phyloP scores from a whole-genome alignment of 2,113 vertebrate genomes.

The Turnix velox region DNA sequence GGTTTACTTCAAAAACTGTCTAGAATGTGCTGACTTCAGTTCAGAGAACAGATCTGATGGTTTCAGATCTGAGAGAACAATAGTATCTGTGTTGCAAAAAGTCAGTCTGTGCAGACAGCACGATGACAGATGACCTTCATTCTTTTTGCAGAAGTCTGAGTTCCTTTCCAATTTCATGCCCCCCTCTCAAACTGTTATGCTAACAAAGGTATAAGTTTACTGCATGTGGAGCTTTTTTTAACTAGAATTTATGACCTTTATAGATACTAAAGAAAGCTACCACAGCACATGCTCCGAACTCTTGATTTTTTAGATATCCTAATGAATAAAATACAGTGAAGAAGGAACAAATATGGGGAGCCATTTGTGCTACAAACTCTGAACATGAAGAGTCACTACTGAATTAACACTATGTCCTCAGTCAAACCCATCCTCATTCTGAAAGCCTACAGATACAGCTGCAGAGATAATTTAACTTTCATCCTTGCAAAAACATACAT shows the following conservation, averaged over 20 bases:
- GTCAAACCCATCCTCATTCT: neutral
- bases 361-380: neutral
- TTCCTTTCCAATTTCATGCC: neutral
- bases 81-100: neutral
- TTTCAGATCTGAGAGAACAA: fast-evolving
- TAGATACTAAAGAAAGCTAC: neutral
- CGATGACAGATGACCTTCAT: neutral
- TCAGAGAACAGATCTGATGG: neutral
- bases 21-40: neutral
- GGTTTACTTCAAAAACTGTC: neutral
- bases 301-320: neutral
- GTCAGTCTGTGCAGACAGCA: neutral
- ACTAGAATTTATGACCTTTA: neutral
- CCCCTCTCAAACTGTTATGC: neutral
- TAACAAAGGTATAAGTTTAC: neutral
- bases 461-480: neutral
- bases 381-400: neutral
- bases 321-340: neutral
- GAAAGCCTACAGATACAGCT: neutral
- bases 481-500: neutral
- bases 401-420: neutral
- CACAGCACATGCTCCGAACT: neutral
- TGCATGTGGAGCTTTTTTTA: no score
- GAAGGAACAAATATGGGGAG: neutral
- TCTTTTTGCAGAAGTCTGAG: neutral